These are phyloP conservation scores for Gouania willdenowi DNA, from an alignment of 2,797 vertebrate genomes.

Conservation along the genomic window DNA sequence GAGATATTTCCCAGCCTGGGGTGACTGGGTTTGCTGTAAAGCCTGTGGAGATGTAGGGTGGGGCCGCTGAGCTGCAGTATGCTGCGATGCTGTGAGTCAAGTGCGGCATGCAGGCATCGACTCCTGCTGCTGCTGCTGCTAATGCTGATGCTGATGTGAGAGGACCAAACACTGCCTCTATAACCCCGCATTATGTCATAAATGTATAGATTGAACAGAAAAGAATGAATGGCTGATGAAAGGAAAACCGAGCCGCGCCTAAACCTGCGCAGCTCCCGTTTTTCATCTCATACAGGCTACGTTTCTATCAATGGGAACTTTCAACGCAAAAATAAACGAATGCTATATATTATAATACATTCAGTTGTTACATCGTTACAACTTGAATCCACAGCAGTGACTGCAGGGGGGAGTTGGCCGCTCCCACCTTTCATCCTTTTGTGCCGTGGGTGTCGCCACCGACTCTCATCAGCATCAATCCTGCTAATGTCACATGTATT, in stretches of 20 bases:
- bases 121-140: not conserved
- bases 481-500: slow-evolving; percentile 4
- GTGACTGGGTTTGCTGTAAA: slow-evolving; percentile 34
- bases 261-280: too few species aligned
- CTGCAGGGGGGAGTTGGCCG: slow-evolving; percentile 56
- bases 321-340: too few species aligned
- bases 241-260: too few species aligned
- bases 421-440: slow-evolving; percentile 67
- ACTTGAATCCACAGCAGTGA: too few species aligned
- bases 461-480: slow-evolving; percentile 26
- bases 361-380: too few species aligned
- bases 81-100: slow-evolving; percentile 70
- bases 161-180: not conserved
- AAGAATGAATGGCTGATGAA: too few species aligned
- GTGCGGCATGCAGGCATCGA: slow-evolving; percentile 41
- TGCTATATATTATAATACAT: too few species aligned
- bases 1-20: slow-evolving; percentile 28
- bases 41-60: slow-evolving; percentile 75
- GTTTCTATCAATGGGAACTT: too few species aligned
- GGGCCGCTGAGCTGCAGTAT: slow-evolving; percentile 82
- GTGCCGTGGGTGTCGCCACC: slow-evolving; percentile 72
- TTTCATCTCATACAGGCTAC: too few species aligned
- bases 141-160: not conserved
- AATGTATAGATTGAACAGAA: too few species aligned
- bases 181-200: too few species aligned